Percentiles rank a stretch among this genome's conserved stretches.
Evolutionary conservation across 2,797 vertebrate species (phyloP).

Genomic region (Smutsia gigantea): DNA sequence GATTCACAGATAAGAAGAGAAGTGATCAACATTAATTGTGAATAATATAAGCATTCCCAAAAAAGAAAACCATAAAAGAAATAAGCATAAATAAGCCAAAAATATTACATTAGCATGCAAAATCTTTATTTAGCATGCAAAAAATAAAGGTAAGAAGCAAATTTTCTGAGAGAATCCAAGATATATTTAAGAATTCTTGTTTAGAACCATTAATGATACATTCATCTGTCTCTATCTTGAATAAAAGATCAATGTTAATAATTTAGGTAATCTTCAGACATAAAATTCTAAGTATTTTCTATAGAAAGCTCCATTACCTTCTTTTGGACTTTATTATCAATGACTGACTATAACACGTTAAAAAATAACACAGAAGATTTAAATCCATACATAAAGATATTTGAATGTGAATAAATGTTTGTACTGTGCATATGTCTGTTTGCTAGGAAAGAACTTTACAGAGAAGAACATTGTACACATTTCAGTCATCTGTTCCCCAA

Average conservation of each 20-base stretch:
- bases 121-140: not conserved
- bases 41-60: constrained; percentile 60
- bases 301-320: not conserved
- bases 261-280: not conserved
- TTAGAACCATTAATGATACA: not conserved
- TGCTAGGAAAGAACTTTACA: not conserved
- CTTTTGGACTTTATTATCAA: not conserved
- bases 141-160: not conserved
- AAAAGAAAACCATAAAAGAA: constrained; percentile 14
- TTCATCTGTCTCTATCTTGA: not conserved
- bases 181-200: not conserved
- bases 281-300: not conserved
- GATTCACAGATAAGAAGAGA: constrained; percentile 64
- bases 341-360: not conserved
- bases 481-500: not conserved
- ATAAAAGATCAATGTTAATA: not conserved
- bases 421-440: not conserved
- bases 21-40: constrained; percentile 69
- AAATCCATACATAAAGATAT: not conserved
- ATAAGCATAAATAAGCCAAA: not conserved
- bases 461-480: not conserved
- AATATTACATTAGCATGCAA: not conserved
- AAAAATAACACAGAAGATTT: not conserved
- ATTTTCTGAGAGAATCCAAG: not conserved
- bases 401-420: not conserved